A percentile compares a stretch with the other conserved stretches of the same genome.
Evolutionary conservation across 2,113 vertebrate species (phyloP).

Genomic region (Syngnathus scovelli): DNA sequence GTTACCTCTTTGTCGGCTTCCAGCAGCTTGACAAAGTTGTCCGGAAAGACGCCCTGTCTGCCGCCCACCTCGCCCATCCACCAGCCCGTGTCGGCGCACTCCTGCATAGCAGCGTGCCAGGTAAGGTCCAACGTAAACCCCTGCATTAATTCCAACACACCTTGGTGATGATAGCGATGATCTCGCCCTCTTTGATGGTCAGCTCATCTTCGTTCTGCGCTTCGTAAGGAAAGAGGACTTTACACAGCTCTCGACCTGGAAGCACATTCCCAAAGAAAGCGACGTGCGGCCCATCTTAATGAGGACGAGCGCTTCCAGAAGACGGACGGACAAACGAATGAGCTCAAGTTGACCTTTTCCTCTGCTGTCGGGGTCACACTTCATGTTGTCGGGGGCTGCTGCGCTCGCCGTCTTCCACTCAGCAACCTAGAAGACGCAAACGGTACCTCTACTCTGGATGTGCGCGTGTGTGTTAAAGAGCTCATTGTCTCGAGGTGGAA

Average conservation of each 20-base stretch:
- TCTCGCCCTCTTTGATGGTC: constrained; percentile 93
- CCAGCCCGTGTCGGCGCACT: constrained; percentile 94
- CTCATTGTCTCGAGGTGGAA: constrained; percentile 53
- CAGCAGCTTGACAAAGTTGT: constrained; percentile 96
- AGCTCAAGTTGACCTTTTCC: constrained; percentile 74
- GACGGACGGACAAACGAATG: not conserved
- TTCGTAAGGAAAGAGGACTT: constrained; percentile 95
- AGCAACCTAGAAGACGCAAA: constrained; percentile 59
- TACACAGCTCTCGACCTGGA: constrained; percentile 90
- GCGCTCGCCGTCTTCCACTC: constrained; percentile 77
- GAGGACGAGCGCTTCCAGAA: not conserved
- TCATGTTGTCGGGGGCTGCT: constrained; percentile 77
- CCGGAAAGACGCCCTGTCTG: constrained; percentile 89
- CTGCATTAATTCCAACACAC: constrained; percentile 59
- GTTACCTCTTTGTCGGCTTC: constrained; percentile 91
- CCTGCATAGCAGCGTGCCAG: constrained; percentile 60
- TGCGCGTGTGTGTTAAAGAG: constrained; percentile 39
- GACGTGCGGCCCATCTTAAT: too few relatives aligned
- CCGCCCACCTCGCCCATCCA: constrained; percentile 94
- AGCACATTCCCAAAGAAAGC: constrained; percentile 23
- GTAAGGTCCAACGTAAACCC: not conserved
- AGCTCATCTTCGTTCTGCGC: constrained; percentile 96
- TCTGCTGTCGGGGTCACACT: constrained; percentile 85
- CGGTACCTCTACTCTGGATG: too few relatives aligned
- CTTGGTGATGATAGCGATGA: constrained; percentile 90